These are phyloP conservation scores for Stomorhina lunata DNA, from an alignment of 2,888 invertebrate genomes.

Conservation along the genomic window DNA sequence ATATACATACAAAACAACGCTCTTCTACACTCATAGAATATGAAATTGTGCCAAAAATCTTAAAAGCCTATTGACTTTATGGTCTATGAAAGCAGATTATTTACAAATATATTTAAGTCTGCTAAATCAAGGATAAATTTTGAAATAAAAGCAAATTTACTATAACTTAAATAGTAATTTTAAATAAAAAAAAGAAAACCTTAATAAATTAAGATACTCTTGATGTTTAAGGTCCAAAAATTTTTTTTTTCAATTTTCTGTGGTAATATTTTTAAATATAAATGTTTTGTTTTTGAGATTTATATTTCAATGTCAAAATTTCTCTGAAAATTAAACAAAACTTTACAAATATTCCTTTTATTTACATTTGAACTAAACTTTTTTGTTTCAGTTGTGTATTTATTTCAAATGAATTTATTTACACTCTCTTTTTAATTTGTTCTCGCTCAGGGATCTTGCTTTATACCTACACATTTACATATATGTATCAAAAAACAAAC, in stretches of 20 bases:
- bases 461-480: too few relatives aligned
- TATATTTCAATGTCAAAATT: background rate
- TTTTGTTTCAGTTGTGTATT: background rate
- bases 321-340: background rate
- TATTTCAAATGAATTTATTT: background rate
- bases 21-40: too few relatives aligned
- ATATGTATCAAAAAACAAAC: too few relatives aligned
- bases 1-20: too few relatives aligned
- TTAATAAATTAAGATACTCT: too few relatives aligned
- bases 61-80: constrained; percentile 32
- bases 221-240: too few relatives aligned
- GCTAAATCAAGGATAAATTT: too few relatives aligned
- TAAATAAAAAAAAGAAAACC: too few relatives aligned
- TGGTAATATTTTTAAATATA: background rate
- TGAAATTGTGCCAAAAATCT: background rate
- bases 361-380: background rate
- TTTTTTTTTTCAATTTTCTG: too few relatives aligned
- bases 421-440: background rate
- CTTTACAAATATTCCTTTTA: background rate
- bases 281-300: background rate
- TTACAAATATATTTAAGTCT: too few relatives aligned
- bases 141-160: too few relatives aligned
- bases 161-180: too few relatives aligned
- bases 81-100: background rate
- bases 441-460: background rate